Base-by-base conservation (phyloP, 2,797 vertebrate species). In the Labeo calbasu region DNA sequence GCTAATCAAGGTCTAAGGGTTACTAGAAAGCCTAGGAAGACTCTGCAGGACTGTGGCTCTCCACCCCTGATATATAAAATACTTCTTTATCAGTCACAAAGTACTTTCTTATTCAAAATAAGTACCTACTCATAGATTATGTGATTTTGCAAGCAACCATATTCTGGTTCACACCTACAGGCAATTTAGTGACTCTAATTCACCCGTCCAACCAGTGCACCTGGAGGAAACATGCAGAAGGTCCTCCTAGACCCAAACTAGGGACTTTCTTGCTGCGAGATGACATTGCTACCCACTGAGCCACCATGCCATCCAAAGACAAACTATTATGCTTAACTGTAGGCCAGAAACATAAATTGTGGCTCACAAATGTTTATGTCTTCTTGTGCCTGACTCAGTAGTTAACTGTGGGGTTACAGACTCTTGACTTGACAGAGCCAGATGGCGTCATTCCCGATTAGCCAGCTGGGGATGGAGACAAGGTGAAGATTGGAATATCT, bases 341-440 rank as follows among this genome's bases (percentile, higher is more conserved):
- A 91, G 86, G 89, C 88, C 90, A 89, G 87, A 92, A 92, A 90
- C 70, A 80, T 68, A 87, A 86, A 87, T 82, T 53, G 81, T 77
- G 79, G 78, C 88, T 90, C 82, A 86, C 85, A 77, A 86, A 88
- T 87, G 57, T 36, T 36, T 36, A 36, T 36, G 4, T 36, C 32
- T 36, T 36, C 32, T 36, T 83, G 82, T 63, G 63, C 78, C 68
- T 55, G 50, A 10, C 32, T 63, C 78, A 21, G 32, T 87, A 75
- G 10, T 23, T 59, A 12, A 21, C n/a, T 61, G 11, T 61, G 57
- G 19, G n/a, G n/a, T 23, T 59, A 59, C 11, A 4, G 57, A 59
- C 11, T 25, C 13, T 63, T 15, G 61, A 28, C 61, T 28, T 63
- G 25, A 15, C 6, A 28, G 28, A 63, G 23, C 61, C 25, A 63